Base-by-base conservation (phyloP, 2,113 vertebrate genomes). In the Illadopsis cleaveri region DNA sequence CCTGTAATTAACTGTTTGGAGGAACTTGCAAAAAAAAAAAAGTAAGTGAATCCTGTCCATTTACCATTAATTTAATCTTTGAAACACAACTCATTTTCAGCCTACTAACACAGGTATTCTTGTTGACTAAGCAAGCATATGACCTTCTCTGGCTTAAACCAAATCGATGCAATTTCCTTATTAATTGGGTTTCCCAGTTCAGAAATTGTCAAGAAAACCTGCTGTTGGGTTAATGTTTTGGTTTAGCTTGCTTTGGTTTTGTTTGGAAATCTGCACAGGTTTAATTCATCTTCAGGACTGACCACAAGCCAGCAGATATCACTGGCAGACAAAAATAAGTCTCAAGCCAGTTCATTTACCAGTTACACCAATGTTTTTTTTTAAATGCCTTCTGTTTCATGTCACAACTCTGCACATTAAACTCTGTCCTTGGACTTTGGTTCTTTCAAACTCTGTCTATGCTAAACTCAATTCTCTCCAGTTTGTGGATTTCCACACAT, bases 401-500 rank as follows among this genome's bases (percentile, higher is more conserved):
- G 27, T 35, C 28, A 22, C 50, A 60, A 4, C 19, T 60, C 44
- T 45, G 9, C 8, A 64, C 84, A 44, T 35, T 61, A 70, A 77
- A 89, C 9, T 15, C n/a, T 0, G 0, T 27, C 38, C n/a, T 60
- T 68, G 45, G 22, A 17, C 31, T 50, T 76, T 51, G 58, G 9
- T 85, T 81, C 21, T 73, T 30, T 21, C 14, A 19, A 5, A 45
- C 5, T 48, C 33, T 44, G 2, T 27, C 8, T 35, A 6, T 48
- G 5, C 5, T 24, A 48, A 56, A 60, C 18, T 48, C 15, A 71
- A 1, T 14, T 61, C 8, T 42, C 20, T 61, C 7, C 15, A 45
- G 24, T 37, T 50, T 77, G 15, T 70, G 33, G 6, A 15, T 91
- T 94, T 60, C 22, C 22, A 64, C 6, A 11, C 9, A 13, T 77